phyloP scores from a whole-genome alignment of 2,888 invertebrate species.

The Metopia argyrocephala region DNA sequence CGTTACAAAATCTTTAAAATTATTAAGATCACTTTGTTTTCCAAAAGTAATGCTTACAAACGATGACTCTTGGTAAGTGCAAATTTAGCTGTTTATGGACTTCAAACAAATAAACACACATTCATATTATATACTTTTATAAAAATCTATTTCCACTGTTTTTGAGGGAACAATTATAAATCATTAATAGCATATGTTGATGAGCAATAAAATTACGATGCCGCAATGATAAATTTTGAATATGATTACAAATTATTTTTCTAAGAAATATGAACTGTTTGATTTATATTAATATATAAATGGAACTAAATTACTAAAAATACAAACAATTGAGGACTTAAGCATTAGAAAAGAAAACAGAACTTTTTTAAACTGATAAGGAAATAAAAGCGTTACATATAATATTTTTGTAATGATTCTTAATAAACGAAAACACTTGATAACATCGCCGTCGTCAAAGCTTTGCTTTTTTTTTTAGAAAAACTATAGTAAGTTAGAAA shows the following conservation, averaged over 20 bases:
- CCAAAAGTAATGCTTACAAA: too few species aligned
- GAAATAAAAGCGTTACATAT: conserved; percentile 16
- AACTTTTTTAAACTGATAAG: conserved; percentile 37
- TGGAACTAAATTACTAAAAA: background rate
- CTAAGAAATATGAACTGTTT: conserved; percentile 34
- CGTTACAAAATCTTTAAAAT: too few species aligned
- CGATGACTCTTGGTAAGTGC: too few species aligned
- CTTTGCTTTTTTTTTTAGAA: conserved; percentile 32
- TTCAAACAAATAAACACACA: background rate
- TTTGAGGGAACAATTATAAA: background rate
- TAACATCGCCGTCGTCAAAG: conserved; percentile 51
- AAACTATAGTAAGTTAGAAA: conserved; percentile 2
- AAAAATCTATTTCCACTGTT: background rate
- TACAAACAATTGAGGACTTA: background rate
- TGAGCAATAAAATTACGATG: conserved; percentile 14
- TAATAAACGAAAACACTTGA: conserved; percentile 55
- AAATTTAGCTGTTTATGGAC: too few species aligned
- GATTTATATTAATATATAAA: conserved; percentile 48
- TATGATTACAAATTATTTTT: background rate
- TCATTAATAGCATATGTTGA: background rate
- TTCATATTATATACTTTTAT: too few species aligned
- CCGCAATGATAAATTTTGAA: background rate
- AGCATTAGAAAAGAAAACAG: background rate
- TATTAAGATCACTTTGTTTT: too few species aligned
- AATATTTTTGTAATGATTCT: conserved; percentile 22